These are phyloP conservation scores for Palloptera scutellata DNA, from an alignment of 2,888 invertebrate species.

Conservation along the genomic window DNA sequence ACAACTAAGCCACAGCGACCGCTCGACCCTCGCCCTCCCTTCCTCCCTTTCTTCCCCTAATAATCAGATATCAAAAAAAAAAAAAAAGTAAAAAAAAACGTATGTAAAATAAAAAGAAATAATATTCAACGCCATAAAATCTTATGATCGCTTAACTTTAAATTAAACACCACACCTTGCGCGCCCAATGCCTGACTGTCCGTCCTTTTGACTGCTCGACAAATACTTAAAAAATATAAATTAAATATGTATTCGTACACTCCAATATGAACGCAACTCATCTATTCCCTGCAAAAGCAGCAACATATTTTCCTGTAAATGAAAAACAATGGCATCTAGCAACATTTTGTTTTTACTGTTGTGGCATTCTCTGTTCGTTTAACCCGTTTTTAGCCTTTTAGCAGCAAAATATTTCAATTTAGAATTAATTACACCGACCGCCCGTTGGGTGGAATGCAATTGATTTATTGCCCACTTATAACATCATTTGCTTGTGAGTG, in stretches of 20 bases:
- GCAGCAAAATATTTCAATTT: slow-evolving; percentile 33
- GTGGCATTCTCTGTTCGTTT: slow-evolving; percentile 16
- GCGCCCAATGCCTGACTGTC: neutral
- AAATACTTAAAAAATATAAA: slow-evolving; percentile 2
- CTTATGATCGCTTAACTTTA: too few relatives aligned
- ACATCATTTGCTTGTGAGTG: slow-evolving; percentile 6
- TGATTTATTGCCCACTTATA: slow-evolving; percentile 35
- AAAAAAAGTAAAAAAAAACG: too few relatives aligned
- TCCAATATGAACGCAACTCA: slow-evolving; percentile 17
- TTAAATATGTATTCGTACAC: slow-evolving; percentile 7
- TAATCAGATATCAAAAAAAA: too few relatives aligned
- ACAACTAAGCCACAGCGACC: too few relatives aligned
- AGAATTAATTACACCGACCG: slow-evolving; percentile 36
- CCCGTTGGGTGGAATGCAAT: slow-evolving; percentile 33
- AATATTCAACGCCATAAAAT: too few relatives aligned
- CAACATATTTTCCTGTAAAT: neutral
- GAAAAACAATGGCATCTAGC: neutral
- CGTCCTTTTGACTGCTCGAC: neutral
- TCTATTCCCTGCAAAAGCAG: neutral
- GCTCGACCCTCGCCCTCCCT: too few relatives aligned
- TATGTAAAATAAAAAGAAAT: too few relatives aligned
- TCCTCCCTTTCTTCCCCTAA: too few relatives aligned
- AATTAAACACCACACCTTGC: slow-evolving; percentile 27
- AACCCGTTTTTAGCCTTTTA: slow-evolving; percentile 26
- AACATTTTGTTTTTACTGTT: slow-evolving; percentile 10